Evolutionary conservation across 1,140 invertebrate species (phyloP).

Genomic region (Psix sp.): DNA sequence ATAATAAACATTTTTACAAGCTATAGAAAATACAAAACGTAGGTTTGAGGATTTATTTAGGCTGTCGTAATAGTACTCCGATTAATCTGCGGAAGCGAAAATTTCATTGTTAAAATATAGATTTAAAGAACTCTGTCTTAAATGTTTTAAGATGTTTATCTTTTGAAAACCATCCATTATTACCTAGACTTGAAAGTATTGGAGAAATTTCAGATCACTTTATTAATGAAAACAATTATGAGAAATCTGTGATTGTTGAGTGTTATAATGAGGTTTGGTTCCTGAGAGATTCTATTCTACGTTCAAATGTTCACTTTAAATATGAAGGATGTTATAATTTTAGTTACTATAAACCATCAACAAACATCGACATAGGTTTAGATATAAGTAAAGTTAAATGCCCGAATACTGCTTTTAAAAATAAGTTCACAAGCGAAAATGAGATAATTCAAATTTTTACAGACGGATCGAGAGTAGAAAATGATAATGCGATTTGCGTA

Average conservation of each 20-base stretch:
- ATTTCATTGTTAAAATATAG: conserved; percentile 6
- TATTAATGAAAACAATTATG: conserved; percentile 24
- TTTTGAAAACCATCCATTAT: background rate
- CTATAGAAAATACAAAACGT: conserved; percentile 25
- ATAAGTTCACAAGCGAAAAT: background rate
- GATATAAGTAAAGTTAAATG: background rate
- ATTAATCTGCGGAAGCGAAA: conserved; percentile 16
- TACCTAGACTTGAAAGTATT: conserved; percentile 8
- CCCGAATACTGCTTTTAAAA: conserved; percentile 10
- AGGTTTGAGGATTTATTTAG: conserved; percentile 17
- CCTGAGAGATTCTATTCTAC: conserved; percentile 10
- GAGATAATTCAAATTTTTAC: conserved; percentile 14
- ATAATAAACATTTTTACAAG: conserved; percentile 14
- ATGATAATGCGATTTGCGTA: background rate
- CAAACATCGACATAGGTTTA: background rate
- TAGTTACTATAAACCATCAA: too few species aligned
- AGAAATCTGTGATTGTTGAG: conserved; percentile 6
- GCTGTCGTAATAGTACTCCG: conserved; percentile 22
- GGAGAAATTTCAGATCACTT: background rate
- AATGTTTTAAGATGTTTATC: conserved; percentile 29
- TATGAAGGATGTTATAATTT: conserved; percentile 3
- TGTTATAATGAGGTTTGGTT: conserved; percentile 22
- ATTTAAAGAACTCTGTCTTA: conserved; percentile 18
- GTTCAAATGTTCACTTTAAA: conserved; percentile 1
- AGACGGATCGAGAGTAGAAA: conserved; percentile 9